Conservation (phyloP, 2,888 invertebrate species). For the Nomada fucata region DNA sequence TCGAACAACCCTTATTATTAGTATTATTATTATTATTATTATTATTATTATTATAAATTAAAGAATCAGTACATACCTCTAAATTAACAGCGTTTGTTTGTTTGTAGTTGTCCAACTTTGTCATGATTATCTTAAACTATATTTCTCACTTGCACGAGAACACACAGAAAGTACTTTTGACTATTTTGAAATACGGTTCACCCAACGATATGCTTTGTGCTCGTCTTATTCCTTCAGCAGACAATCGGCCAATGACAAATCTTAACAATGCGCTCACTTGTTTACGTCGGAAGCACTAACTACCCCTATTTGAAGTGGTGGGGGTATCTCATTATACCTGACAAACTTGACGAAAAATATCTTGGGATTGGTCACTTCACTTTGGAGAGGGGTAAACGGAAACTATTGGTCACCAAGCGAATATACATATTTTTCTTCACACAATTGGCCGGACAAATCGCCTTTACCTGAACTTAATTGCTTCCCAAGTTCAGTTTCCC, state of each 20-base stretch:
- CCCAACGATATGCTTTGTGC: neutral
- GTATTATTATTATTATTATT: neutral
- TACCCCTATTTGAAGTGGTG: conserved; percentile 40
- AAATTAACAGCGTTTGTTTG: neutral
- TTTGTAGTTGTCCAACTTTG: neutral
- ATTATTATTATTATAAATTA: neutral
- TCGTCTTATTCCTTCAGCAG: neutral
- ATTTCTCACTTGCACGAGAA: neutral
- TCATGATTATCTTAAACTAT: neutral
- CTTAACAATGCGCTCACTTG: conserved; percentile 21
- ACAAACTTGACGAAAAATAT: conserved; percentile 9
- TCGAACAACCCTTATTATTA: no score
- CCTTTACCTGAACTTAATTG: neutral
- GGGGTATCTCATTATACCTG: conserved; percentile 42
- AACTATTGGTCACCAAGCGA: neutral
- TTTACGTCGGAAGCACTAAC: conserved; percentile 21
- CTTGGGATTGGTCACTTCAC: neutral
- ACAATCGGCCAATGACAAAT: conserved; percentile 33
- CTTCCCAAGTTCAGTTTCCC: no score
- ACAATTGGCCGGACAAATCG: neutral
- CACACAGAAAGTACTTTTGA: neutral
- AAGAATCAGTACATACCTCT: conserved; percentile 29
- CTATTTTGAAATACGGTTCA: neutral
- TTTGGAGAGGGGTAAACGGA: neutral
- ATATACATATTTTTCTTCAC: no score